Base-by-base conservation (phyloP, 2,113 vertebrate genomes). In the Corynorhinus townsendii region DNA sequence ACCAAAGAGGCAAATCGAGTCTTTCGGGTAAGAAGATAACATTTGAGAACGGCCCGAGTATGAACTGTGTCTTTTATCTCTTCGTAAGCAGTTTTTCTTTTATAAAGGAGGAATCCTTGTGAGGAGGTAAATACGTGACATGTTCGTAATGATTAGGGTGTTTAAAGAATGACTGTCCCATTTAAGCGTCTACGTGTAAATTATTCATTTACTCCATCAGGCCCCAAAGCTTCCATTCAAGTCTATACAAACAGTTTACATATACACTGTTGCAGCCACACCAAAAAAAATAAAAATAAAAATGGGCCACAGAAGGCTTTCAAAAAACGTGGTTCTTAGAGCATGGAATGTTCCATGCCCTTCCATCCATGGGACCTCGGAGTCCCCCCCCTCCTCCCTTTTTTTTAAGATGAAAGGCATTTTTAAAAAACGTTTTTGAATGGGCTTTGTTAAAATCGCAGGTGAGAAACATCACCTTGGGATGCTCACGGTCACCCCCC, bases 21-120 rank as follows among this genome's bases (percentile, higher is more conserved):
- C 22, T 79, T 83, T 86, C 22, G 3, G 2, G 38, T 77, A 40
- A 76, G 54, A 64, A 45, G 56, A 24, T 26, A 5, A 5, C 0
- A 12, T 38, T 79, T 76, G 45, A 82, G 82, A 19, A 33, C 15
- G 19, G n/a, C 72, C 75, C 33, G 28, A 14, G 17, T 59, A 47
- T 83, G 22, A 77, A n/a, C 30, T 62, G 0, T 33, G 24, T 86
- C 62, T 20, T 40, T 47, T 69, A 20, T 64, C 26, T 45, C 40
- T 68, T 80, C 73, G 40, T 85, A 72, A 88, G 14, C 38, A 28
- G 49, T 73, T 79, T 93, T 43, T 47, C 52, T 49, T 49, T 89
- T 52, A 47, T 86, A 54, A 90, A 93, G 49, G 62, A 84, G 24
- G 17, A 64, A 1, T 56, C 20, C 24, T 38, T 76, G 17, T 49